Evolutionary conservation across 2,888 invertebrate species (phyloP), one percentile per base, ranked within the genome.

Genomic region (Carabus problematicus): DNA sequence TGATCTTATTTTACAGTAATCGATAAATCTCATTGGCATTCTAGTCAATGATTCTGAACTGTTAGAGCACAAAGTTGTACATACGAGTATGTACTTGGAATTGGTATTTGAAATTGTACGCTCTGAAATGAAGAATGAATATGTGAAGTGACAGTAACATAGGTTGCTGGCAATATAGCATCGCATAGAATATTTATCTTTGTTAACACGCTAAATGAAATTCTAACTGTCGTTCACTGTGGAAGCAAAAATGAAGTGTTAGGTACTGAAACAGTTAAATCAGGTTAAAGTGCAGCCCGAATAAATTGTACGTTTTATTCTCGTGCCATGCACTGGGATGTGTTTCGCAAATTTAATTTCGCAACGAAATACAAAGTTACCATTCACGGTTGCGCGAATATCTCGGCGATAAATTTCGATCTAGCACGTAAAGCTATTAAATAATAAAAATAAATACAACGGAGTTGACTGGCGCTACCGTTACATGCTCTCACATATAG

Each of bases 341-440:
- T 60, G 56, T 60, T 42, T 59, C 60, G 67, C 60, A 67, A 60
- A 67, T 60, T 67, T 67, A 67, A 67, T 67, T 67, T 43, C 29
- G 41, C 66, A 54, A 16, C 42, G 60, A 67, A 56, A 67, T 67
- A 67, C 42, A 60, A 67, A 67, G 60, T 67, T 67, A 60, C 56
- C 54, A 52, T 52, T 52, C 52, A 63, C 42, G 29, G 49, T 62
- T 52, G 42, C 63, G 54, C 54, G 54, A 54, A 63, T 63, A 63
- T 63, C 63, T 52, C 16, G 8, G 41, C 43, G 40, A 66, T 66
- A 59, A 66, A 59, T 66, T 66, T 47, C 47, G 47, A 64, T 64
- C 43, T 56, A 64, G 43, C 45, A 56, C 64, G 40, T 39, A 64
- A 56, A 42, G 29, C 43, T 56, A 64, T 54, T 64, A 45, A 52